phyloP scores from a whole-genome alignment of 2,113 vertebrate genomes.

The Thermophis baileyi region DNA sequence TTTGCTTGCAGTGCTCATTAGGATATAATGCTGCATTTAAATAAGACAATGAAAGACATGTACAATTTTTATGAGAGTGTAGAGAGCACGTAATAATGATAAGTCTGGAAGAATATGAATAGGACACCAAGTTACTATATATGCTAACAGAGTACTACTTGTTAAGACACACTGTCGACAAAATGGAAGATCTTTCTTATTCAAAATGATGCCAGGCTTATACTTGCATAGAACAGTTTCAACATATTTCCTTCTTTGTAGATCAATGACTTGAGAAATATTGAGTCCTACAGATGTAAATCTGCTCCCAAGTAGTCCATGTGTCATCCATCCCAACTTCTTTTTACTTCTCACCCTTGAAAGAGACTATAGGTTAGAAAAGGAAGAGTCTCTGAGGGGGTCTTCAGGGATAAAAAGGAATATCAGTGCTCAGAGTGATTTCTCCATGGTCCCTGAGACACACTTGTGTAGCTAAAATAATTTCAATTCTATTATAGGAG shows the following conservation, averaged over 20 bases:
- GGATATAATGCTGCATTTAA: background rate
- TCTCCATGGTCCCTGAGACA: background rate
- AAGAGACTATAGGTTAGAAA: background rate
- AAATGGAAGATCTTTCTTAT: background rate
- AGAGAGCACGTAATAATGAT: background rate
- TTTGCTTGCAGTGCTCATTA: background rate
- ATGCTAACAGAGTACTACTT: background rate
- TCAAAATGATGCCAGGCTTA: background rate
- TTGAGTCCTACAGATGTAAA: background rate
- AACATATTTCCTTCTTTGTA: background rate
- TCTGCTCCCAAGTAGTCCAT: background rate
- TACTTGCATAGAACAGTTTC: background rate
- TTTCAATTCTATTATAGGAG: background rate
- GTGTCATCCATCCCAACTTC: background rate
- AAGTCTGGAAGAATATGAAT: background rate
- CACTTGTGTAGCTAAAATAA: background rate
- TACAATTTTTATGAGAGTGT: background rate
- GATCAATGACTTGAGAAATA: background rate
- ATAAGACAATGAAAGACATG: background rate
- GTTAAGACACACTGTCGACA: background rate
- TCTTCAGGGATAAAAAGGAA: background rate
- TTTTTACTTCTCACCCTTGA: background rate
- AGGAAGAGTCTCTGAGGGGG: background rate
- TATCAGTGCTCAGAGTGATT: background rate
- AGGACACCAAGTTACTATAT: background rate